Evolutionary conservation across 2,888 invertebrate species (phyloP).

Genomic region (Vanessa cardui): DNA sequence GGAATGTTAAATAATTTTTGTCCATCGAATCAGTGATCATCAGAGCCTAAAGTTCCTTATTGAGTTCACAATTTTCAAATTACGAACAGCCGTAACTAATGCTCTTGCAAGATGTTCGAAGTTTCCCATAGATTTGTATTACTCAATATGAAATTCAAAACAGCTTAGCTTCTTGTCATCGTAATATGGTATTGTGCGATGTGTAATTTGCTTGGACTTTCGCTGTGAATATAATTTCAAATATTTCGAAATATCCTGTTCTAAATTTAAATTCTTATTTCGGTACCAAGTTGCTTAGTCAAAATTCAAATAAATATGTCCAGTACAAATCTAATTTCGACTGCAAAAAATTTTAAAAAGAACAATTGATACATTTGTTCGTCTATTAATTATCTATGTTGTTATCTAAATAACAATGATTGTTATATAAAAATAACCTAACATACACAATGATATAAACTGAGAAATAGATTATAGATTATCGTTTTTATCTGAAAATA

Average conservation of each 20-base stretch:
- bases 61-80: constrained; percentile 15
- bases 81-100: constrained; percentile 12
- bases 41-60: constrained; percentile 23
- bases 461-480: no score
- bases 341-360: no score
- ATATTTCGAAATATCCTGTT: background rate
- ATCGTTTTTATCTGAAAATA: no score
- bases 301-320: no score
- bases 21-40: constrained; percentile 11
- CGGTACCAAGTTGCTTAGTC: no score
- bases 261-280: no score
- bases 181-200: background rate
- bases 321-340: background rate
- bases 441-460: no score
- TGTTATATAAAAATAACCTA: no score
- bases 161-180: constrained; percentile 5
- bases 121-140: constrained; percentile 9
- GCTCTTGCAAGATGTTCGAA: constrained; percentile 8
- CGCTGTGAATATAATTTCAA: background rate
- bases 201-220: background rate
- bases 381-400: no score
- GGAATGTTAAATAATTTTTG: constrained; percentile 11
- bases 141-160: constrained; percentile 11
- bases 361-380: no score
- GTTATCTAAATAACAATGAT: no score